Evolutionary conservation across 2,797 vertebrate genomes (phyloP).

Genomic region (Lophius americanus): DNA sequence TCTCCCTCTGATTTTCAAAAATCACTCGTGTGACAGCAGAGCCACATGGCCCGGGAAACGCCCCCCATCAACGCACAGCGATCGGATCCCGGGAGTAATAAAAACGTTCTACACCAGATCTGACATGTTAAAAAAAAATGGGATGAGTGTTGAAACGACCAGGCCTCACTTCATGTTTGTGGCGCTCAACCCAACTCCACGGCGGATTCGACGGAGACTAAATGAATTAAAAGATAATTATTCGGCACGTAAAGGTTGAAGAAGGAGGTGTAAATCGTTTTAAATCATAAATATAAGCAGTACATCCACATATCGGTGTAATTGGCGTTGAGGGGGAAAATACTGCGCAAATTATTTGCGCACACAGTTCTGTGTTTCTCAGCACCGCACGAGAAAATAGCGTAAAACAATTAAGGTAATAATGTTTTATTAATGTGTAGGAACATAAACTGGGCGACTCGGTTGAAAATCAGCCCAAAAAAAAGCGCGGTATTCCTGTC

Average conservation of each 20-base stretch:
- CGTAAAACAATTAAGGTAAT: background rate
- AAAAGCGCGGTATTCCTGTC: conserved; percentile 23
- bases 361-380: background rate
- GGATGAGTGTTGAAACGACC: background rate
- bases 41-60: conserved; percentile 70
- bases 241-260: too few species aligned
- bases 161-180: conserved; percentile 23
- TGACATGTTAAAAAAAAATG: too few species aligned
- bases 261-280: too few species aligned
- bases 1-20: conserved; percentile 84
- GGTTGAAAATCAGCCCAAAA: conserved; percentile 9
- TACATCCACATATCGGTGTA: background rate
- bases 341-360: conserved; percentile 37
- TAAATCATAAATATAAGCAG: too few species aligned
- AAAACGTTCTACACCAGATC: background rate
- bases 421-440: background rate
- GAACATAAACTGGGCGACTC: conserved; percentile 22
- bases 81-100: conserved; percentile 40
- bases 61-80: conserved; percentile 54
- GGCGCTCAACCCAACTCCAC: background rate
- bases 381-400: background rate
- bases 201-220: background rate
- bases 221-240: background rate
- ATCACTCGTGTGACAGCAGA: conserved; percentile 65
- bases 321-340: conserved; percentile 18